These are phyloP conservation scores for Dendrolimus kikuchii DNA, from an alignment of 1,140 invertebrate species.

Conservation along the genomic window DNA sequence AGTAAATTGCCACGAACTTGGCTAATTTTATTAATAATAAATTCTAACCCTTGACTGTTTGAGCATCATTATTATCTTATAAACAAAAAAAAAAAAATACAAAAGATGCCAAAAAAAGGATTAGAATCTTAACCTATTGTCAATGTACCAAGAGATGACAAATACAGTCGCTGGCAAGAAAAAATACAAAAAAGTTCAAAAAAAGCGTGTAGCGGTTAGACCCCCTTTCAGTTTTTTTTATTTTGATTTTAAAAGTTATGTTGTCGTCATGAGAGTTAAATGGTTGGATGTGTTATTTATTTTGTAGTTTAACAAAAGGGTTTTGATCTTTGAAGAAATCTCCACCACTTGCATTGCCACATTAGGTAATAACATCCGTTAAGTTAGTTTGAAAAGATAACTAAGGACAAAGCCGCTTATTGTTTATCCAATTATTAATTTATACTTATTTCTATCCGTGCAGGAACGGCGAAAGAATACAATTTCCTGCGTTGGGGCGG, in stretches of 20 bases:
- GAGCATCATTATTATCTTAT: slow-evolving; percentile 14
- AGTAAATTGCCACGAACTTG: too few species aligned
- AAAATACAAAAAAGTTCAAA: slow-evolving; percentile 22
- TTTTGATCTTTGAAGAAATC: slow-evolving; percentile 27
- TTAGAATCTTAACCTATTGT: background rate
- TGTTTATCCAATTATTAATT: too few species aligned
- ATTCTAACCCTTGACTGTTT: slow-evolving; percentile 14
- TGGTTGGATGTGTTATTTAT: slow-evolving; percentile 21
- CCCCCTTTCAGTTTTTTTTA: slow-evolving; percentile 19
- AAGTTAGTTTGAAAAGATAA: background rate
- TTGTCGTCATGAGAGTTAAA: slow-evolving; percentile 33
- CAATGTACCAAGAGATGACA: slow-evolving; percentile 12
- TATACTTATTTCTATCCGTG: too few species aligned
- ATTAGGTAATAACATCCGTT: background rate
- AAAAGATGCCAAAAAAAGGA: background rate
- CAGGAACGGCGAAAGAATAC: too few species aligned
- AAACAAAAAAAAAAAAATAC: slow-evolving; percentile 16
- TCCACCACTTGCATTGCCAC: background rate
- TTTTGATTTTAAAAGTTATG: slow-evolving; percentile 23
- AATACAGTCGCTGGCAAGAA: slow-evolving; percentile 15
- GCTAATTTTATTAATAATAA: too few species aligned
- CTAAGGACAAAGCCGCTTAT: too few species aligned
- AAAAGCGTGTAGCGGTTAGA: slow-evolving; percentile 37
- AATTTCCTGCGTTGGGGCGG: too few species aligned
- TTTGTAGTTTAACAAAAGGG: slow-evolving; percentile 12